These are phyloP conservation scores for Ferdinandea cuprea DNA, from an alignment of 2,888 invertebrate genomes.

Conservation along the genomic window DNA sequence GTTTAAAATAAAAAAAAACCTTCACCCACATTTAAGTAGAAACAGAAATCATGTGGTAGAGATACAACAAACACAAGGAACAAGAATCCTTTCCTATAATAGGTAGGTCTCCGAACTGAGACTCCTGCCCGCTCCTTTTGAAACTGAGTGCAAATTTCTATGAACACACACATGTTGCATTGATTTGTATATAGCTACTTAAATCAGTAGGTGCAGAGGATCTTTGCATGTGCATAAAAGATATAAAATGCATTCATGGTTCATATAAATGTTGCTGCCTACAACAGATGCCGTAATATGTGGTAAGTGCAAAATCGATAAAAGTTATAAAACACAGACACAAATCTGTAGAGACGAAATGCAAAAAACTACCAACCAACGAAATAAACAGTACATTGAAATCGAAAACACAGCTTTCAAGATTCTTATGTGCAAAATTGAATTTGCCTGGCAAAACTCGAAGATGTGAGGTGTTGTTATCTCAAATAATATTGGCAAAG, in stretches of 20 bases:
- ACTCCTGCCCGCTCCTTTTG: constrained; percentile 20
- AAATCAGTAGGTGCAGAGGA: no score
- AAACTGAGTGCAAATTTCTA: constrained; percentile 63
- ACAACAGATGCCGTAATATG: constrained; percentile 29
- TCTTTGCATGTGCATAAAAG: no score
- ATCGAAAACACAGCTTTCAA: constrained; percentile 39
- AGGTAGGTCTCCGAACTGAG: no score
- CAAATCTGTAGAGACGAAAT: constrained; percentile 46
- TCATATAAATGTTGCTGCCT: neutral
- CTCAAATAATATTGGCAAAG: no score
- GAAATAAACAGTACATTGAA: constrained; percentile 23
- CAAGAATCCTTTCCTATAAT: no score
- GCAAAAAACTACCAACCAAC: constrained; percentile 1
- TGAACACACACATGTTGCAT: constrained; percentile 71
- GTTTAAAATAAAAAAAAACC: no score
- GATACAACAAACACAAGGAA: no score
- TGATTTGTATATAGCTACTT: constrained; percentile 67
- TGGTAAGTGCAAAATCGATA: constrained; percentile 70
- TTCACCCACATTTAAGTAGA: neutral
- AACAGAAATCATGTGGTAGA: constrained; percentile 7
- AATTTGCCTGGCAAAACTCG: no score
- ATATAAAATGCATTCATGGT: constrained; percentile 35
- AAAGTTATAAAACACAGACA: constrained; percentile 67
- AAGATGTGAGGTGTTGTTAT: no score
- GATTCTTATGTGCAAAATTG: no score